Evolutionary conservation across 2,888 invertebrate genomes (phyloP).

Genomic region (Xestia rhomboidea): DNA sequence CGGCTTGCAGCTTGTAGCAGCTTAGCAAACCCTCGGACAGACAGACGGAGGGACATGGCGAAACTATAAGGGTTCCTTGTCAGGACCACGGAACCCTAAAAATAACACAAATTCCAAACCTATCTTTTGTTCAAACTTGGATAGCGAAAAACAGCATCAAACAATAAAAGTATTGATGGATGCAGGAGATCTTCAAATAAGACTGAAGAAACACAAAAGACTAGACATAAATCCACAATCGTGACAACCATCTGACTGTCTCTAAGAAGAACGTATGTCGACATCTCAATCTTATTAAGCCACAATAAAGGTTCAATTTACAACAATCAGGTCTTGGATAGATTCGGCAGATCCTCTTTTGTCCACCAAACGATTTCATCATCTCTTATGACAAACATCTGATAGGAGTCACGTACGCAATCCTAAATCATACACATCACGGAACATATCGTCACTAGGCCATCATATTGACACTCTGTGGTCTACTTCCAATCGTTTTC

Average conservation of each 20-base stretch:
- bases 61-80: too few species aligned
- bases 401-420: constrained; percentile 61
- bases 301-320: not conserved
- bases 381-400: constrained; percentile 47
- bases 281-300: constrained; percentile 15
- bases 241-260: not conserved
- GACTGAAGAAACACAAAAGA: not conserved
- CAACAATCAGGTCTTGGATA: constrained; percentile 6
- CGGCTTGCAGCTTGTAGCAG: too few species aligned
- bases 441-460: constrained; percentile 49
- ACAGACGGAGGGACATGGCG: too few species aligned
- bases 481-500: constrained; percentile 68
- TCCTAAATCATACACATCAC: constrained; percentile 28
- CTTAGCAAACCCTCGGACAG: too few species aligned
- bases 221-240: not conserved
- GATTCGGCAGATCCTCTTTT: constrained; percentile 23
- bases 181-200: too few species aligned
- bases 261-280: not conserved
- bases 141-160: not conserved
- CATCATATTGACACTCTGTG: constrained; percentile 65
- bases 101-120: not conserved
- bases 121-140: not conserved
- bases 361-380: constrained; percentile 26
- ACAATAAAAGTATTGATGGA: not conserved
- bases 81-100: too few species aligned